A percentile compares a stretch with the other conserved stretches of the same genome.
These are phyloP conservation scores for Yponomeuta evonymella DNA, from an alignment of 2,888 invertebrate species.

Conservation along the genomic window DNA sequence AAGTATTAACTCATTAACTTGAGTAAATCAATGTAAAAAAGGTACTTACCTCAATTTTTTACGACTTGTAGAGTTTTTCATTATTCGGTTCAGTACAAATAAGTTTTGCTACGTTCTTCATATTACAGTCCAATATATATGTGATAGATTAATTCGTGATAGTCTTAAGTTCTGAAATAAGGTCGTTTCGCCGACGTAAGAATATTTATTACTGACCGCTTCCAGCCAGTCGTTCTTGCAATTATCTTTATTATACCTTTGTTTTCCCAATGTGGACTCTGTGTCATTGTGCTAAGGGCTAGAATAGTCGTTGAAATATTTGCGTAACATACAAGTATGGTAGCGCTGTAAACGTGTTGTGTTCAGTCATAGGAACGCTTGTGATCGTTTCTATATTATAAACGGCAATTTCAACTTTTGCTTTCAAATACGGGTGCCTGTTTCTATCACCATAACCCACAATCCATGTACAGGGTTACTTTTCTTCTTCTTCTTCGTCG, in stretches of 20 bases:
- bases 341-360: background rate
- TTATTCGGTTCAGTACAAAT: too few relatives aligned
- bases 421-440: background rate
- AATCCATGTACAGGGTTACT: too few relatives aligned
- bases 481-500: too few relatives aligned
- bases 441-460: background rate
- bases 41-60: too few relatives aligned
- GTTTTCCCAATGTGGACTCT: background rate
- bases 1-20: too few relatives aligned
- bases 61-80: too few relatives aligned
- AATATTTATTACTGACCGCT: background rate
- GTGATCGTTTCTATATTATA: background rate
- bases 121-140: background rate
- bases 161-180: slow-evolving; percentile 1
- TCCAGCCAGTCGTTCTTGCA: slow-evolving; percentile 1
- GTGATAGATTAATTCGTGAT: background rate
- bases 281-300: background rate
- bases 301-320: background rate
- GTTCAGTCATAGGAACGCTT: background rate
- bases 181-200: background rate
- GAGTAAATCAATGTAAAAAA: too few relatives aligned
- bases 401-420: background rate
- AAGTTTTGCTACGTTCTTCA: too few relatives aligned
- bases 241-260: background rate
- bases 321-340: slow-evolving; percentile 1